These are phyloP conservation scores for Amphiduros pacificus DNA, from an alignment of 2,888 invertebrate species.

Conservation along the genomic window DNA sequence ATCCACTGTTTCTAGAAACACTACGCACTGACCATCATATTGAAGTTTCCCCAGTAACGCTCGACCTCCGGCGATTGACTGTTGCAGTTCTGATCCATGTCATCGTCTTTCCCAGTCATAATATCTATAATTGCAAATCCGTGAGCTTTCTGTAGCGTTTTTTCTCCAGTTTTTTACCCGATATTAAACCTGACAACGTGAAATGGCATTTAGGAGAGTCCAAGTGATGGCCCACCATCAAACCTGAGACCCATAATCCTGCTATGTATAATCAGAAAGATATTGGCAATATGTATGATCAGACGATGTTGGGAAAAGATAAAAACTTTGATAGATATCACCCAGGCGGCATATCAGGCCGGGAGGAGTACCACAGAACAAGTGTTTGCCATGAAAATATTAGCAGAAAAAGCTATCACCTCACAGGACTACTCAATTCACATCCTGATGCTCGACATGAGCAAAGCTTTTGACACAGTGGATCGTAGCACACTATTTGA, in stretches of 20 bases:
- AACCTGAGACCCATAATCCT: not conserved
- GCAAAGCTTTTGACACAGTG: constrained; percentile 6
- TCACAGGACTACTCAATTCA: not conserved
- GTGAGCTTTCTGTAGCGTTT: no score
- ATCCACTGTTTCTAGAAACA: no score
- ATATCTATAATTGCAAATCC: no score
- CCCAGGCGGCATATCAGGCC: not conserved
- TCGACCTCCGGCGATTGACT: no score
- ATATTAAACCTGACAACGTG: no score
- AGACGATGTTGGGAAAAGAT: not conserved
- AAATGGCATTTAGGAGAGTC: no score
- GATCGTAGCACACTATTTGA: not conserved
- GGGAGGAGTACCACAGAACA: constrained; percentile 6
- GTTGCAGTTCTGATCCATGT: no score
- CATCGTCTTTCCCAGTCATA: no score
- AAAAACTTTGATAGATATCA: not conserved
- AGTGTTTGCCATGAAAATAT: constrained; percentile 1
- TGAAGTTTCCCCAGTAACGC: no score
- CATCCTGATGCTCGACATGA: not conserved
- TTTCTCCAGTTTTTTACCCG: no score
- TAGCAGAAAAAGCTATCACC: constrained; percentile 1
- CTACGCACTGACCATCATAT: no score
- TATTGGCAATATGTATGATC: not conserved
- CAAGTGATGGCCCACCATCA: constrained; percentile 8
- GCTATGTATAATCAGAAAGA: not conserved